Evolutionary conservation across 2,113 vertebrate species (phyloP), one percentile per base, ranked within the genome.

Genomic region (Lonchura striata): DNA sequence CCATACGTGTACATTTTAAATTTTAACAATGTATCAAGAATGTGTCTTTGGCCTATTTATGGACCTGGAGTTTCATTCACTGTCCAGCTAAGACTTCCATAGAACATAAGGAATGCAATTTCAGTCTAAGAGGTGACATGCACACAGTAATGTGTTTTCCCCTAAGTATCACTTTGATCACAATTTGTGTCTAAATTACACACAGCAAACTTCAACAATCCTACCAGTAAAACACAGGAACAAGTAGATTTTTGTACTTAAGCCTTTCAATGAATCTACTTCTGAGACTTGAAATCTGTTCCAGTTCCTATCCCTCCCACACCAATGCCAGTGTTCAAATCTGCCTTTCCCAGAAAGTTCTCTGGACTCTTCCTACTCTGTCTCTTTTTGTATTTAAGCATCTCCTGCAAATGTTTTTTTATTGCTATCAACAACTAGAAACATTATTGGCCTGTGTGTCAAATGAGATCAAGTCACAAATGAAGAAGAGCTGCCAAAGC

Each of bases 91-190:
- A 65, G 39, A 39, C 11, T 80, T 57, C 42, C 13, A 15, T 20
- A 42, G 16, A 8, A 72, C 33, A 8, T 11, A 5, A 68, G 12
- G 46, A 85, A 72, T 41, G 8, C 3, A 20, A 10, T 47, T 37
- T 37, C 50, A 74, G 27, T 81, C 63, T 60, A 63, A 53, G 65
- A 70, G 24, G 11, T 60, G 35, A 46, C 20, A 27, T 6, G 8
- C 13, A 54, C 6, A 31, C 0, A 3, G 7, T 37, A 71, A 21
- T 49, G 16, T 4, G 46, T 80, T 50, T 11, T 3, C 9, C 4
- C 46, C 9, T 18, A 65, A 74, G 9, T 31, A 83, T 61, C 17
- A 7, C 17, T 66, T 41, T 53, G 59, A 53, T 77, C 37, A 76
- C 8, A 35, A 42, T 42, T 42, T 42, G 41, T 15, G 3, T 59